Evolutionary conservation across 2,113 vertebrate genomes (phyloP), one percentile per base, ranked within the genome.

Genomic region (Egretta garzetta): DNA sequence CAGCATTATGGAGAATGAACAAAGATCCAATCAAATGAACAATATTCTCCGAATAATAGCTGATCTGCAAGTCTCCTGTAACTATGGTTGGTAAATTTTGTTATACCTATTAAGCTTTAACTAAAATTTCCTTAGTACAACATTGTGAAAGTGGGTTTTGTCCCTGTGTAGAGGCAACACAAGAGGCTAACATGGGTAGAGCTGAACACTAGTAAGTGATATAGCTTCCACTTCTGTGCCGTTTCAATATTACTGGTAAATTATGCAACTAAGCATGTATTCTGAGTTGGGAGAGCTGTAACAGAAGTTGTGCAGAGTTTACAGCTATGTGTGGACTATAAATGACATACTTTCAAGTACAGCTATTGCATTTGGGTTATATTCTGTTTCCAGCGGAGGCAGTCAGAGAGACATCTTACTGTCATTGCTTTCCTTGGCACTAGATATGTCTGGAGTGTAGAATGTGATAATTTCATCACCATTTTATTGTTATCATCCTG

Each of bases 11-110:
- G 99, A 99, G 97, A 99, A 99, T 1, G 98, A 99, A 97, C 99
- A 99, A 96, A 97, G 99, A 96, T 99, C 99, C 95, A 99, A 99
- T 97, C 99, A 99, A 97, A 99, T 99, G 99, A 99, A 99, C 98
- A 99, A 99, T 95, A 99, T 99, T 80, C 98, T 99, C 60, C 98
- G 99, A 96, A 99, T 99, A 95, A 99, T 99, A 92, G 99, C 99
- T 6, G 99, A 99, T 96, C 98, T 99, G 80, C 99, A 99, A 98
- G 98, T 99, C 97, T 99, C 99, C 92, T 99, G 99, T 96, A 99
- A 98, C 96, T 99, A 99, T 20, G 99, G 99, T 99, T 92, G 92
- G 99, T 98, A 62, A 56, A 68, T 50, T 66, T 84, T 76, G 13
- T 74, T 92, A 47, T 19, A 37, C 37, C 26, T 91, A 9, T 75